A percentile compares a stretch with the other conserved stretches of the same genome.
These are phyloP conservation scores for Punctoribates punctum DNA, from an alignment of 2,888 invertebrate genomes.

Conservation along the genomic window DNA sequence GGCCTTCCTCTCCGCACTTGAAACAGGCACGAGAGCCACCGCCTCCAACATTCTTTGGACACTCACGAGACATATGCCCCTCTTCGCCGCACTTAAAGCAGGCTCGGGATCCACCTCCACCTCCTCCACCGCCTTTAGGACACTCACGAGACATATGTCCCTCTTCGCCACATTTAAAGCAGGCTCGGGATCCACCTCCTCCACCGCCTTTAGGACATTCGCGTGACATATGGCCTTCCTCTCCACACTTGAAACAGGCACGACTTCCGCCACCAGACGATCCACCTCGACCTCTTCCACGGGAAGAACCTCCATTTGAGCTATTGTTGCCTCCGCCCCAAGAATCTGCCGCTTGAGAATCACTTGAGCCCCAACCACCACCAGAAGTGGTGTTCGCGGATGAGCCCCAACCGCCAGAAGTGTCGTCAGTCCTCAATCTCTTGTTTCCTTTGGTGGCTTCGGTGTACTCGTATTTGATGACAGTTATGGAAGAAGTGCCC, in stretches of 20 bases:
- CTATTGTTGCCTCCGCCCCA: not conserved
- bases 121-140: conserved; percentile 11
- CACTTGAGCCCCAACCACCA: not conserved
- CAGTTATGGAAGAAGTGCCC: not conserved
- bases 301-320: not conserved
- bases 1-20: conserved; percentile 1
- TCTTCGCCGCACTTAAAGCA: conserved; percentile 28
- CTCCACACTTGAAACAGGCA: conserved; percentile 4
- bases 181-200: not conserved
- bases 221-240: conserved; percentile 2
- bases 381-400: not conserved
- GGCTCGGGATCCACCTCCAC: not conserved
- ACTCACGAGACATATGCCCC: conserved; percentile 1
- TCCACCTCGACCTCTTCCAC: not conserved
- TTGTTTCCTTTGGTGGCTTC: conserved; percentile 7
- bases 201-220: conserved; percentile 20
- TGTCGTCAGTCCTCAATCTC: conserved; percentile 10
- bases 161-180: conserved; percentile 12
- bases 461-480: not conserved
- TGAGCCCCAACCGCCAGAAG: not conserved
- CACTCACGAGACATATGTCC: conserved; percentile 26
- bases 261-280: not conserved
- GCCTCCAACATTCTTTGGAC: not conserved
- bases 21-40: not conserved
- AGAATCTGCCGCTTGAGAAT: not conserved